Conservation (phyloP, 1,140 invertebrate genomes). For the Lithobius niger region DNA sequence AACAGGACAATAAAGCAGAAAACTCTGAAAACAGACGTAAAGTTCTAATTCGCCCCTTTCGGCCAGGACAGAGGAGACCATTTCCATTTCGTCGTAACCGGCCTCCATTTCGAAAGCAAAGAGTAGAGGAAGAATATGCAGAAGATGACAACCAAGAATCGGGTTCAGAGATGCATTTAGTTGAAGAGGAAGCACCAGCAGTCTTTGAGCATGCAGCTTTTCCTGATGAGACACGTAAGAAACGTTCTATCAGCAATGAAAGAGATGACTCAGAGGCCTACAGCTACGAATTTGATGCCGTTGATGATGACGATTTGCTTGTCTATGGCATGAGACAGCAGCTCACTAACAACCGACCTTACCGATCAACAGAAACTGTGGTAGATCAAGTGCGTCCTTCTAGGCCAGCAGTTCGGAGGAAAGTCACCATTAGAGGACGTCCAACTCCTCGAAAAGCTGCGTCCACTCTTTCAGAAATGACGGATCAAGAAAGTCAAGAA, state of each 20-base stretch:
- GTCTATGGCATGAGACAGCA: too few relatives aligned
- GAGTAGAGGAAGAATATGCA: background rate
- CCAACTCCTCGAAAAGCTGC: background rate
- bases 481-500: background rate
- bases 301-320: too few relatives aligned
- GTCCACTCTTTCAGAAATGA: too few relatives aligned
- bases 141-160: background rate
- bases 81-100: background rate
- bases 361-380: background rate
- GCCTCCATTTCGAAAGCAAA: background rate
- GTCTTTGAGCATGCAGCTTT: background rate
- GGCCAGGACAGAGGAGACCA: slow-evolving; percentile 1
- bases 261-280: background rate
- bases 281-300: too few relatives aligned
- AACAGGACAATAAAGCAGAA: background rate
- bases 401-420: background rate
- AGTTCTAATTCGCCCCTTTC: slow-evolving; percentile 1
- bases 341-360: too few relatives aligned
- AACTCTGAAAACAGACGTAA: background rate
- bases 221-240: background rate
- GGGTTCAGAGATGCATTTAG: background rate
- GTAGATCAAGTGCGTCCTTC: background rate
- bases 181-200: background rate
- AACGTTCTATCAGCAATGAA: background rate
- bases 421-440: background rate